A percentile compares a stretch with the other conserved stretches of the same genome.
These are phyloP conservation scores for Drosophila elegans DNA, from an alignment of 1,140 invertebrate genomes.

Conservation along the genomic window DNA sequence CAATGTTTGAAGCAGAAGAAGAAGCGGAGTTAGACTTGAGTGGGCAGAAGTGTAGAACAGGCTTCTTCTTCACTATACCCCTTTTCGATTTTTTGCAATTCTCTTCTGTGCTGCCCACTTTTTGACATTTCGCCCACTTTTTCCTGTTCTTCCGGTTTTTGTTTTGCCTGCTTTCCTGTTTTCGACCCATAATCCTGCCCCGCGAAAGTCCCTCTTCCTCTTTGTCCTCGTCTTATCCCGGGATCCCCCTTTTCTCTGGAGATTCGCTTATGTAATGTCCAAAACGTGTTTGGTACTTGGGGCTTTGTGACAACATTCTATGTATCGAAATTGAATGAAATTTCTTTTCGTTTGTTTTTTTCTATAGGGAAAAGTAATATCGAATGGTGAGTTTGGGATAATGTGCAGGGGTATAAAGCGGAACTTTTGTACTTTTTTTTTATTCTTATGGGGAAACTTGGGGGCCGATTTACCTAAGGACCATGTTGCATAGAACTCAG, in stretches of 20 bases:
- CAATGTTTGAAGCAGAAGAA: constrained; percentile 4
- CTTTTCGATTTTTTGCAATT: constrained; percentile 26
- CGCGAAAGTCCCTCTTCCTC: constrained; percentile 32
- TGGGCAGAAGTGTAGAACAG: constrained; percentile 56
- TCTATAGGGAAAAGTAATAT: neutral
- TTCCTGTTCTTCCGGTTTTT: constrained; percentile 83
- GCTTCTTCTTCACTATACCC: constrained; percentile 15
- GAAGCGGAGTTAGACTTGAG: constrained; percentile 23
- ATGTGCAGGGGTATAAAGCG: neutral
- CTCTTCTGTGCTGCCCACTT: constrained; percentile 59
- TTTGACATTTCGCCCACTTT: constrained; percentile 83
- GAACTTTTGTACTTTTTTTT: neutral
- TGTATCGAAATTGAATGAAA: constrained; percentile 67
- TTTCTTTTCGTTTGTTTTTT: constrained; percentile 23
- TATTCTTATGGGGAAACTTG: neutral
- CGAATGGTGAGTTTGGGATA: neutral
- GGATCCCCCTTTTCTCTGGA: neutral
- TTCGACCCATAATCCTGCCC: constrained; percentile 77
- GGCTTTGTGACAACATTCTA: constrained; percentile 70
- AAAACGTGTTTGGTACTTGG: constrained; percentile 70
- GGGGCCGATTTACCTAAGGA: neutral
- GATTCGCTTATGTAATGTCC: constrained; percentile 68
- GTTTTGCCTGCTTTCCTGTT: constrained; percentile 80
- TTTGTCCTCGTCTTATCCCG: neutral
- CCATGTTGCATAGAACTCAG: neutral